Evolutionary conservation across 2,888 invertebrate genomes (phyloP).

Genomic region (Platynereis dumerilii): DNA sequence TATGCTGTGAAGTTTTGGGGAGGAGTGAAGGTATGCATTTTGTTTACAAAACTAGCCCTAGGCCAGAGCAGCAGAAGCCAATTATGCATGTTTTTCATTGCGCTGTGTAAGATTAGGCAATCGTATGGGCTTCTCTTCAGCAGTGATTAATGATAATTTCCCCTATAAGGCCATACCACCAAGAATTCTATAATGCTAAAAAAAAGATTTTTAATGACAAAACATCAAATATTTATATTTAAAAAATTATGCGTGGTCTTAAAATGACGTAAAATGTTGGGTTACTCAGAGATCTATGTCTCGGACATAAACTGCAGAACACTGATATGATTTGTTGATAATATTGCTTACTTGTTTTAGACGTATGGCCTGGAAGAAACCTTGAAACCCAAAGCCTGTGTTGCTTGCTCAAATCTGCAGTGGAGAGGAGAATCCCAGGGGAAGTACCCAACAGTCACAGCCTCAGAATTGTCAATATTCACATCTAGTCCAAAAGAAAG

Average conservation of each 20-base stretch:
- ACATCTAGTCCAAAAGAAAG: conserved; percentile 21
- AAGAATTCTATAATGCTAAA: too few relatives aligned
- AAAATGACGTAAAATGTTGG: too few relatives aligned
- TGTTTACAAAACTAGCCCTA: not conserved
- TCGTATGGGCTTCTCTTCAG: too few relatives aligned
- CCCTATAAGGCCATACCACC: too few relatives aligned
- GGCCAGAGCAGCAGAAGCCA: too few relatives aligned
- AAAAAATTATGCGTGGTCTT: too few relatives aligned
- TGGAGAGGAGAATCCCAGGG: conserved; percentile 22
- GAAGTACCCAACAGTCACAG: conserved; percentile 13
- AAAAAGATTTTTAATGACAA: too few relatives aligned
- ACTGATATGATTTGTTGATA: not conserved
- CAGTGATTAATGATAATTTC: too few relatives aligned
- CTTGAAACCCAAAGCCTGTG: conserved; percentile 37
- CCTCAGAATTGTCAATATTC: conserved; percentile 13
- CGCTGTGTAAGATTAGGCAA: too few relatives aligned
- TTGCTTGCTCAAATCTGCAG: conserved; percentile 44
- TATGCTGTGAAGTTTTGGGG: conserved; percentile 70
- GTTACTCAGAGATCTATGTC: too few relatives aligned
- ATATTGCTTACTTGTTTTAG: conserved; percentile 34
- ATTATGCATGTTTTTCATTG: too few relatives aligned
- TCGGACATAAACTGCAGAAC: not conserved
- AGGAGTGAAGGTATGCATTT: conserved; percentile 60
- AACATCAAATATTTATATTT: too few relatives aligned
- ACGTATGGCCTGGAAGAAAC: conserved; percentile 41